A percentile compares a stretch with the other conserved stretches of the same genome.
Conservation (phyloP, 2,113 vertebrate genomes). For the Hiodon alosoides region DNA sequence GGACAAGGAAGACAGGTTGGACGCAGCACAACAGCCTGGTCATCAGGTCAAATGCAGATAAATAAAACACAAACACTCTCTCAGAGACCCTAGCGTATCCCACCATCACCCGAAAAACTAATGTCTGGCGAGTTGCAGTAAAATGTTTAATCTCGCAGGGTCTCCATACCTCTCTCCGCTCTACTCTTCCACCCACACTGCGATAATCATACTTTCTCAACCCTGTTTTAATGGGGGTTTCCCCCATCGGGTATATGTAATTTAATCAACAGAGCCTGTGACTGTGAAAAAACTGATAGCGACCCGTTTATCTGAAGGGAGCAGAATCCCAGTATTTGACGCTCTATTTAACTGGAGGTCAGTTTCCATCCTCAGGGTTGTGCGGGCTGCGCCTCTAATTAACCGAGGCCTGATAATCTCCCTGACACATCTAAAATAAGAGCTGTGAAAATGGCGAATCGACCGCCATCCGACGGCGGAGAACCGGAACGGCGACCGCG, state of each 20-base stretch:
- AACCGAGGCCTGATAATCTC: conserved; percentile 35
- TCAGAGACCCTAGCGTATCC: too few species aligned
- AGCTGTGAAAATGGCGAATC: too few species aligned
- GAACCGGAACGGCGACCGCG: too few species aligned
- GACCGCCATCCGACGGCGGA: too few species aligned
- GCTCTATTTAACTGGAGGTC: conserved; percentile 28
- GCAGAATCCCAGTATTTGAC: conserved; percentile 24
- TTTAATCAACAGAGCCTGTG: conserved; percentile 1
- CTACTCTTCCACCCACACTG: too few species aligned
- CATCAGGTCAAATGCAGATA: not conserved
- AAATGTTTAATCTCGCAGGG: too few species aligned
- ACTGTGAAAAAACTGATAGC: conserved; percentile 5
- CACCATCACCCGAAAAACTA: not conserved
- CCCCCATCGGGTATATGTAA: too few species aligned
- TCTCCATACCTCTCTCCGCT: too few species aligned
- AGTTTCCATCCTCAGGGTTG: conserved; percentile 14
- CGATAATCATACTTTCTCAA: too few species aligned
- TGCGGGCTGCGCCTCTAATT: conserved; percentile 37
- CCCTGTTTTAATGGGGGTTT: not conserved
- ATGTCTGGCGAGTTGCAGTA: too few species aligned
- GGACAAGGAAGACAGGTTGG: conserved; percentile 21
- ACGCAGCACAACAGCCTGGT: conserved; percentile 20
- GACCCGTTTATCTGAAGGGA: conserved; percentile 4
- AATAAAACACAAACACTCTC: too few species aligned
- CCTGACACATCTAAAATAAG: conserved; percentile 23